Base-by-base conservation (phyloP, 2,797 vertebrate species). In the Rhyacichthys aspro region DNA sequence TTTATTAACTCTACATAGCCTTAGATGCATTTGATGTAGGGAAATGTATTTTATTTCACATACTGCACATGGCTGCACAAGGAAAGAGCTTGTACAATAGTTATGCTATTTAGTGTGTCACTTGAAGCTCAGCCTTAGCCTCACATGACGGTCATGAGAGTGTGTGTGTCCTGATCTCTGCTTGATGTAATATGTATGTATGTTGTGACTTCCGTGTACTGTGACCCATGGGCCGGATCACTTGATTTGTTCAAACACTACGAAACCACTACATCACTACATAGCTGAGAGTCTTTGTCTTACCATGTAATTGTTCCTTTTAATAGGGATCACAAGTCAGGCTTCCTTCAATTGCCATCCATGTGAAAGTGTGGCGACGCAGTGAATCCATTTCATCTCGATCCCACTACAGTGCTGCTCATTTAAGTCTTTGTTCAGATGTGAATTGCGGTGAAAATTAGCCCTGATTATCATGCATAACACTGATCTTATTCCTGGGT, bases 161-260 rank as follows among this genome's bases (percentile, higher is more conserved):
- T 58, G 44, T 38, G 8, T 68, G 42, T 39, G 33, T 63, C 19
- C 47, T 50, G 32, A 5, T 74, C 44, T 19, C 28, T 58, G 0
- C 60, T 67, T 70, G 44, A 70, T 78, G 16, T 52, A 70, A 71
- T 74, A 77, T 78, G 72, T 49, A 72, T 67, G 68, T 54, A 74
- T 67, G 38, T 64, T 42, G 8, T 10, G n/a, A 64, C 60, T 45
- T 72, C 15, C 16, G 45, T 54, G 34, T 34, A 36, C 39, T 34
- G 1, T 57, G 69, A 72, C 53, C 54, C 43, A 1, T 12, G 15
- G 19, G 60, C 18, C 57, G 55, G 17, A 67, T 67, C 70, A 52
- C 55, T 66, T 15, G 0, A 72, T 57, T 59, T 53, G 55, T 72
- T 75, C 61, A 78, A 63, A 77, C 62, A 46, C 23, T 49, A 61